These are phyloP conservation scores for Cantharis flavilabris DNA, from an alignment of 2,888 invertebrate species.

Conservation along the genomic window DNA sequence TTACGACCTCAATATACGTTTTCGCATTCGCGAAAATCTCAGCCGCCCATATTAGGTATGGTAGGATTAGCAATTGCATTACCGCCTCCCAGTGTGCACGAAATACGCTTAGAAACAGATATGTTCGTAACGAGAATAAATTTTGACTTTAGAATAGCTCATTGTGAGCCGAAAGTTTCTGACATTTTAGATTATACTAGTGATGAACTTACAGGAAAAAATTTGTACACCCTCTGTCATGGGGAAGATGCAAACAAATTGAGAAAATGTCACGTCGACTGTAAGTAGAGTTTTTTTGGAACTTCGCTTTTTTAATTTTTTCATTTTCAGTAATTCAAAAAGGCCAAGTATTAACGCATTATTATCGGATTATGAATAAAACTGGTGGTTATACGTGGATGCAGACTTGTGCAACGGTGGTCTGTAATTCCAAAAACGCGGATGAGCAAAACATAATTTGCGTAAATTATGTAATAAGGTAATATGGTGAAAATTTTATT, in stretches of 20 bases:
- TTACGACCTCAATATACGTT: conserved; percentile 92
- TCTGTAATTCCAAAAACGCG: conserved; percentile 93
- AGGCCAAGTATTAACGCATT: conserved; percentile 95
- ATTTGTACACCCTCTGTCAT: conserved; percentile 92
- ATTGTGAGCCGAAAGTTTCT: conserved; percentile 95
- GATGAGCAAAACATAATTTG: conserved; percentile 98
- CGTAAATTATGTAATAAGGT: conserved; percentile 97
- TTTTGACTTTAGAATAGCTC: conserved; percentile 95
- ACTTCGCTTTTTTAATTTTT: not conserved
- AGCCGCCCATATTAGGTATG: conserved; percentile 88
- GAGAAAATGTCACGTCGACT: conserved; percentile 91
- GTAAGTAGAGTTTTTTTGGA: conserved; percentile 65
- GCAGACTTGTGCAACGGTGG: conserved; percentile 95
- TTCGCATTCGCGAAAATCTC: conserved; percentile 85
- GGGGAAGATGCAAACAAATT: conserved; percentile 94
- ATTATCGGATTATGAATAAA: conserved; percentile 95
- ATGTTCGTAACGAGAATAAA: conserved; percentile 97
- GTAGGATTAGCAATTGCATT: conserved; percentile 94
- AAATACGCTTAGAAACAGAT: conserved; percentile 91
- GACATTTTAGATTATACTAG: conserved; percentile 91
- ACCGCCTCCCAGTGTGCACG: conserved; percentile 96
- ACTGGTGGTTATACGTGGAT: conserved; percentile 96
- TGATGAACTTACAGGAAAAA: conserved; percentile 92
- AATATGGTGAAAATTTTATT: conserved; percentile 32
- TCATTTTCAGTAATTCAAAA: conserved; percentile 86